A percentile compares a stretch with the other conserved stretches of the same genome.
Evolutionary conservation across 2,797 vertebrate genomes (phyloP).

Genomic region (Gallinago solitaria): DNA sequence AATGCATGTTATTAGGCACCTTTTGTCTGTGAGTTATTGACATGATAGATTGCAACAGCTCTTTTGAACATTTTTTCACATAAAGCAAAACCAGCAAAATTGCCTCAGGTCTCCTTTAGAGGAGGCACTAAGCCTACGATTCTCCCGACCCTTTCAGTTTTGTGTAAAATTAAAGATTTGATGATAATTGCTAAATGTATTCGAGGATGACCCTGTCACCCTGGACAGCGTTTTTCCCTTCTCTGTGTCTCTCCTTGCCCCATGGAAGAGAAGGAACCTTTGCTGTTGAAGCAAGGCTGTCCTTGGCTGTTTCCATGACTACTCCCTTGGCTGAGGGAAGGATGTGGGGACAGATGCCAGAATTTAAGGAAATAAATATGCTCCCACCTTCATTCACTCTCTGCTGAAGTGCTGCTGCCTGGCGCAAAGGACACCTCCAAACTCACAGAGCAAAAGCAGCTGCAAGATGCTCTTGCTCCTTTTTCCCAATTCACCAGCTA

Average conservation of each 20-base stretch:
- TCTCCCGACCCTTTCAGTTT: conserved; percentile 2
- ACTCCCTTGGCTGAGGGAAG: background rate
- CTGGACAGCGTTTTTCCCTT: background rate
- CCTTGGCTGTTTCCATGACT: conserved; percentile 67
- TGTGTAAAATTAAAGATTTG: conserved; percentile 38
- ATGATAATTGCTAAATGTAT: conserved; percentile 24
- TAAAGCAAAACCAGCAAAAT: conserved; percentile 46
- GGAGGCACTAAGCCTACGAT: conserved; percentile 8
- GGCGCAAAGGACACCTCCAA: background rate
- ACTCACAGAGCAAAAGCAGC: background rate
- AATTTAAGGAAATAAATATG: conserved; percentile 46
- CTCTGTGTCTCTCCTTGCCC: background rate
- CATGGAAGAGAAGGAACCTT: background rate
- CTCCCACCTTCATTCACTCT: conserved; percentile 45
- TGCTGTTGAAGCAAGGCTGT: conserved; percentile 26
- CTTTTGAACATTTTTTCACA: conserved; percentile 47
- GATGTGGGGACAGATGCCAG: background rate
- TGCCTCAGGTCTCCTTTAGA: conserved; percentile 42
- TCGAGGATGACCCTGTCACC: background rate
- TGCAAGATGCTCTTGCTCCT: background rate
- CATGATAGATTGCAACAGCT: conserved; percentile 41
- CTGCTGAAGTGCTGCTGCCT: background rate
- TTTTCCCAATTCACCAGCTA: background rate
- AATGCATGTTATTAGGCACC: conserved; percentile 39
- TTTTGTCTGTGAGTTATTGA: conserved; percentile 53